These are phyloP conservation scores for Popillia japonica DNA, from an alignment of 1,140 invertebrate species.

Conservation along the genomic window DNA sequence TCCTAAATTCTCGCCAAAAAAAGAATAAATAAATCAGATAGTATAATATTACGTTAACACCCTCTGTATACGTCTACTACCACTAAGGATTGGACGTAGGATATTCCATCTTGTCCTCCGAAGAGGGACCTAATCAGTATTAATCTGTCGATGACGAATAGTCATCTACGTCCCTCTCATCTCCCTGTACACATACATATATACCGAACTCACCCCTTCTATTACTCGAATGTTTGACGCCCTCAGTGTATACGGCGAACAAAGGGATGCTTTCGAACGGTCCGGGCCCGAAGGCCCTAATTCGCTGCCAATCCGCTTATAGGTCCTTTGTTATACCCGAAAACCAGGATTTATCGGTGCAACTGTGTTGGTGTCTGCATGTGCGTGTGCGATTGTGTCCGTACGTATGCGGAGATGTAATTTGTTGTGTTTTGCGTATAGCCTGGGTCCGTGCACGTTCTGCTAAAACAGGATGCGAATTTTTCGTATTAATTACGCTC, in stretches of 20 bases:
- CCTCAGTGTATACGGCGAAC: neutral
- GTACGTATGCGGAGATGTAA: neutral
- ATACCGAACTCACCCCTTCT: neutral
- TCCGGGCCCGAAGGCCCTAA: neutral
- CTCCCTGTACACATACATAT: no score
- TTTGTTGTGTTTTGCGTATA: no score
- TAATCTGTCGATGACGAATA: conserved; percentile 14
- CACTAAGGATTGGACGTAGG: neutral
- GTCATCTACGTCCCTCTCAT: neutral
- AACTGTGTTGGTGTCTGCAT: neutral
- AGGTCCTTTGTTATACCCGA: neutral
- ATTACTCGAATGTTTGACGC: neutral
- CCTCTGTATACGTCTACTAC: no score
- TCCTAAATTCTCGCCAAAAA: no score
- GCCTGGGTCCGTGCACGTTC: no score
- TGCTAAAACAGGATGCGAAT: no score
- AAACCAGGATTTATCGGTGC: neutral
- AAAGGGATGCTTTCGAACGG: conserved; percentile 3
- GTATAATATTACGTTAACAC: no score
- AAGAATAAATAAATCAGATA: no score
- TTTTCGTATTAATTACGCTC: no score
- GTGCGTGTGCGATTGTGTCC: neutral
- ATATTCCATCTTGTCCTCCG: neutral
- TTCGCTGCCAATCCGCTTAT: conserved; percentile 11
- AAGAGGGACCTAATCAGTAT: conserved; percentile 2